Base-by-base conservation (phyloP, 2,113 vertebrate species). In the Columba janthina region DNA sequence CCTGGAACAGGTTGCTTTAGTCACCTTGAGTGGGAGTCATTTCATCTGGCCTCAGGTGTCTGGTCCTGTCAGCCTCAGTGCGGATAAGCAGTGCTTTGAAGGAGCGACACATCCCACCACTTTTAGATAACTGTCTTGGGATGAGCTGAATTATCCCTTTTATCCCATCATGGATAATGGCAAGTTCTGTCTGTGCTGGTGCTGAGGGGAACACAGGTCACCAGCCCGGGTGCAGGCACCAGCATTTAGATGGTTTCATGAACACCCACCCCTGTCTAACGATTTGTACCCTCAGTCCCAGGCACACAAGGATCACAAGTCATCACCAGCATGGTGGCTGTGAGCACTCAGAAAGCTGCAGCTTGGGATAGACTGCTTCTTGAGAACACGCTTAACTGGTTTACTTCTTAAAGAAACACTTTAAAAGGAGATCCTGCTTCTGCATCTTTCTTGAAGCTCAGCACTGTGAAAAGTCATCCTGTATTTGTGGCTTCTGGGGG, bases 101-200 rank as follows among this genome's bases (percentile, higher is more conserved):
- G 20, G 32, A 94, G 29, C 0, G 0, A 62, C 9, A 2, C 5
- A 28, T 42, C 40, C 38, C 26, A 58, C 36, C 46, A 54, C 42
- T 56, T 53, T 65, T 58, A 79, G 42, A 17, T 11, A 14, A 34
- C 31, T 77, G 28, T 42, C 48, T 88, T 1, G 0, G 28, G 53
- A 82, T 78, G 56, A 91, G 38, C 42, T 78, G 61, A 81, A 85
- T 81, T 71, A 42, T 18, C 28, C 44, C 51, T 92, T 75, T 84
- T 56, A 46, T 76, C n/a, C 56, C n/a, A 54, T 28, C 18, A 11
- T 38, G 73, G 54, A 3, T 57, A 57, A 34, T 5, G 2, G 36
- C 13, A 54, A 25, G 12, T n/a, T 42, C 69, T 61, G 50, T 42
- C 69, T 61, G 50, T 14, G 32, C 72, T 89, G 65, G 51, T 85